phyloP scores from a whole-genome alignment of 2,113 vertebrate species.

The Sclerurus mexicanus region DNA sequence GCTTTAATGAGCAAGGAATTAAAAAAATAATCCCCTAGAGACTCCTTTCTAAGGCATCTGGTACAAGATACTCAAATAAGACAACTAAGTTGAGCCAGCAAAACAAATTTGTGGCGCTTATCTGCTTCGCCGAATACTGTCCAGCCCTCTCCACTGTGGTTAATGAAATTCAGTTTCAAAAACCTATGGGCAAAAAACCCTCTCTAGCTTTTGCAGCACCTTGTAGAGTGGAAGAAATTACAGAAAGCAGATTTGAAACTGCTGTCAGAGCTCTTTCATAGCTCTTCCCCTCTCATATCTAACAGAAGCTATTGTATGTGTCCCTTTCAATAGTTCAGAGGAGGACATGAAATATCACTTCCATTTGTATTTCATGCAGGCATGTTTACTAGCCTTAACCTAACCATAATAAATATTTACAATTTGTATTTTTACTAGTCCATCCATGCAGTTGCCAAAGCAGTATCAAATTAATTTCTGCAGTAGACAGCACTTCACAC shows the following conservation, averaged over 20 bases:
- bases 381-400: not conserved
- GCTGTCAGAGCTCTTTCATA: not conserved
- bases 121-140: not conserved
- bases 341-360: not conserved
- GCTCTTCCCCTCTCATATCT: not conserved
- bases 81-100: not conserved
- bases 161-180: not conserved
- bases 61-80: not conserved
- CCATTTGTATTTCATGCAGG: not conserved
- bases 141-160: not conserved
- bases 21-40: not conserved
- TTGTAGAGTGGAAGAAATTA: not conserved
- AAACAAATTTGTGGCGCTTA: not conserved
- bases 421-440: not conserved
- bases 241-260: not conserved
- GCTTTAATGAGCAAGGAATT: not conserved
- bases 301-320: not conserved
- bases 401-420: constrained; percentile 9
- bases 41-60: not conserved
- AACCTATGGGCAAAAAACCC: not conserved
- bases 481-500: not conserved
- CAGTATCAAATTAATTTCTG: not conserved
- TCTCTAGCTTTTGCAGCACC: not conserved
- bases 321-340: not conserved
- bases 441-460: not conserved